Conservation (phyloP, 53 echinoderm and acorn worm genomes). For the Holothuria leucospilota region DNA sequence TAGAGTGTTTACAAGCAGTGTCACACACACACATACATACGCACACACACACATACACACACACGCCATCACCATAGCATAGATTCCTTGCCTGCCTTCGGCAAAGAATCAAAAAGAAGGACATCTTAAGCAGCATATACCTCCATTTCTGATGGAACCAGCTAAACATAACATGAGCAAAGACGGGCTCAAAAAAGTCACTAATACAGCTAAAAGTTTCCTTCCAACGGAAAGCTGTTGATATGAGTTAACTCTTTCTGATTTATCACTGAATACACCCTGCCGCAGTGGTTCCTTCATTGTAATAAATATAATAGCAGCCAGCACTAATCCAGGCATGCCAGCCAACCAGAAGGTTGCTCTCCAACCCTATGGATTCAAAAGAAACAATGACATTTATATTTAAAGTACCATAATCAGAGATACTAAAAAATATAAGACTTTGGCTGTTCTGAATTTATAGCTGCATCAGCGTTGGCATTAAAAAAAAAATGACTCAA, state of each 20-base stretch:
- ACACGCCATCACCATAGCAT: too few species aligned
- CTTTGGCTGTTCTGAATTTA: too few species aligned
- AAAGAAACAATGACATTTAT: too few species aligned
- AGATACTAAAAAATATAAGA: too few species aligned
- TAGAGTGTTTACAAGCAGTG: too few species aligned
- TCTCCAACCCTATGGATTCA: conserved; percentile 68
- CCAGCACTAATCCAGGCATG: conserved; percentile 70
- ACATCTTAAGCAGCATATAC: conserved; percentile 18
- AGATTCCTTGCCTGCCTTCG: too few species aligned
- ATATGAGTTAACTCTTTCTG: conserved; percentile 34
- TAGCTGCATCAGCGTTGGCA: too few species aligned
- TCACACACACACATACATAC: background rate
- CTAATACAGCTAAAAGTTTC: conserved; percentile 53
- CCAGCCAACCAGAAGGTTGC: conserved; percentile 79
- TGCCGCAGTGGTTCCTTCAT: conserved; percentile 69
- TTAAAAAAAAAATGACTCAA: too few species aligned
- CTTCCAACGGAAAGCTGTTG: conserved; percentile 19
- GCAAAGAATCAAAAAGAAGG: background rate
- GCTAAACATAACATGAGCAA: conserved; percentile 77
- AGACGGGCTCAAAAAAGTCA: conserved; percentile 66
- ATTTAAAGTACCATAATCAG: too few species aligned
- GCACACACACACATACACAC: too few species aligned
- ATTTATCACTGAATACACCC: conserved; percentile 3
- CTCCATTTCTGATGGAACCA: conserved; percentile 86
- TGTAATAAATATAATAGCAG: conserved; percentile 62